phyloP scores from a whole-genome alignment of 2,888 invertebrate species.

The Acholoe squamosa region DNA sequence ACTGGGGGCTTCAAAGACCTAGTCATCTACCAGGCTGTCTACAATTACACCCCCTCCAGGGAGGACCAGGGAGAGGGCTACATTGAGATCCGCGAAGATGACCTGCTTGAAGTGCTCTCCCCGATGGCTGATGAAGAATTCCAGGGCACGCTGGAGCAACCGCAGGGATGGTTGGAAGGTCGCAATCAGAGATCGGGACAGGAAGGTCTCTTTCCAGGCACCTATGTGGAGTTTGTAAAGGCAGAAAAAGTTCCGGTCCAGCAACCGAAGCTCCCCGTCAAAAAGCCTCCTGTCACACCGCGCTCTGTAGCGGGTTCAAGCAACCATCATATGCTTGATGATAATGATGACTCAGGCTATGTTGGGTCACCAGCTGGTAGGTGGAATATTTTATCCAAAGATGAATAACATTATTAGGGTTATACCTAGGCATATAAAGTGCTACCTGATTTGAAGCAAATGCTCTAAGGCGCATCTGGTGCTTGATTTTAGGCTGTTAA shows the following conservation, averaged over 20 bases:
- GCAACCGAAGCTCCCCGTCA: constrained; percentile 16
- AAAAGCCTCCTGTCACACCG: not conserved
- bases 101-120: constrained; percentile 57
- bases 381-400: too few relatives aligned
- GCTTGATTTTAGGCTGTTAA: too few relatives aligned
- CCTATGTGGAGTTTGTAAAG: constrained; percentile 52
- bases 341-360: constrained; percentile 45
- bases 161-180: constrained; percentile 62
- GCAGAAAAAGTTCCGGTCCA: not conserved
- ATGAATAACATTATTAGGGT: too few relatives aligned
- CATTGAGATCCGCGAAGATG: constrained; percentile 59
- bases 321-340: not conserved
- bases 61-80: constrained; percentile 63
- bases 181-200: constrained; percentile 19
- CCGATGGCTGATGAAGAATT: not conserved
- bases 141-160: constrained; percentile 58
- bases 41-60: constrained; percentile 57
- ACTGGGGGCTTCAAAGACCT: not conserved
- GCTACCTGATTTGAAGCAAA: too few relatives aligned
- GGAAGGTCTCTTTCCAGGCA: constrained; percentile 60
- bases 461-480: too few relatives aligned
- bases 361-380: constrained; percentile 57
- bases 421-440: too few relatives aligned
- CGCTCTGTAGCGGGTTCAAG: not conserved
- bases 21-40: constrained; percentile 52